These are phyloP conservation scores for Smutsia temminckii DNA, from an alignment of 2,797 vertebrate species.

Conservation along the genomic window DNA sequence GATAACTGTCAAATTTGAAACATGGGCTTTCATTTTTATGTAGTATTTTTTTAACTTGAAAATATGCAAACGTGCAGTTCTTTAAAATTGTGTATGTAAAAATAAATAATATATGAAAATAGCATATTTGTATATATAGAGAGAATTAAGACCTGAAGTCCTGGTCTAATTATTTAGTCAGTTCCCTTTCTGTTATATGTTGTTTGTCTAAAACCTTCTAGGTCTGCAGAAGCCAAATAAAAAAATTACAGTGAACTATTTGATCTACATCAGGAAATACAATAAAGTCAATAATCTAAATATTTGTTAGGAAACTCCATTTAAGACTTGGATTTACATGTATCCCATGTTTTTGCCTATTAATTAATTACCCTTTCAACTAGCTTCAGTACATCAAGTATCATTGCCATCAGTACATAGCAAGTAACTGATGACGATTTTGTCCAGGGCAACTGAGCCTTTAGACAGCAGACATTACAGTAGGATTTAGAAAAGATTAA, in stretches of 20 bases:
- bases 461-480: conserved; percentile 76
- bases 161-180: not conserved
- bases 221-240: not conserved
- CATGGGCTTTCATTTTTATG: not conserved
- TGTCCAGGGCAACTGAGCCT: conserved; percentile 75
- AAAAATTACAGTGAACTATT: conserved; percentile 54
- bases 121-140: not conserved
- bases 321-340: conserved; percentile 73
- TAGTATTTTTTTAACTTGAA: conserved; percentile 28
- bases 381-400: conserved; percentile 65
- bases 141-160: not conserved
- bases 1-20: not conserved
- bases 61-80: not conserved
- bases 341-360: conserved; percentile 65
- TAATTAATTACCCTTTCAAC: conserved; percentile 70
- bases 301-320: conserved; percentile 35
- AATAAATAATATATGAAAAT: not conserved
- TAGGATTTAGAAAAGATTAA: conserved; percentile 81
- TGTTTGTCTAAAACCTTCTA: not conserved
- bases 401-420: conserved; percentile 26
- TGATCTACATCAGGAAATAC: conserved; percentile 55
- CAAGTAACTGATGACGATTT: conserved; percentile 71
- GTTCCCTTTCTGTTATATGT: not conserved
- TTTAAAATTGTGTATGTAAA: not conserved
- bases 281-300: conserved; percentile 62